Evolutionary conservation across 2,797 vertebrate species (phyloP).

Genomic region (Aulostomus chinensis): DNA sequence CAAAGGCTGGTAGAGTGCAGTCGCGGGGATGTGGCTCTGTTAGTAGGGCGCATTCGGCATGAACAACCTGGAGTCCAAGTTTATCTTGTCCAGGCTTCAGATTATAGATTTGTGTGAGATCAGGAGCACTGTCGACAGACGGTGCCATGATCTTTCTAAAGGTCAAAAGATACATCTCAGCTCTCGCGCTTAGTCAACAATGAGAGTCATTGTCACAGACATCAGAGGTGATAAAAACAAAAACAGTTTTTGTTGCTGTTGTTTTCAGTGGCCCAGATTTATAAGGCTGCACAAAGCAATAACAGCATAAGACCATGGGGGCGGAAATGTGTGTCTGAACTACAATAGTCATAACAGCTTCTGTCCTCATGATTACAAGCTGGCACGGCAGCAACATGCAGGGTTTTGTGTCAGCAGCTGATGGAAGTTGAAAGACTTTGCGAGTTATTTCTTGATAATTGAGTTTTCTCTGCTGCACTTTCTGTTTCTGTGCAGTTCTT

Average conservation of each 20-base stretch:
- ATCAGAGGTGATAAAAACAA: slow-evolving; percentile 52
- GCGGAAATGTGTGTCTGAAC: slow-evolving; percentile 41
- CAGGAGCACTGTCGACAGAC: slow-evolving; percentile 18
- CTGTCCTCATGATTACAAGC: slow-evolving; percentile 46
- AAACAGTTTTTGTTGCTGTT: slow-evolving; percentile 23
- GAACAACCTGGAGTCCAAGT: too few species aligned
- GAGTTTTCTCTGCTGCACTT: slow-evolving; percentile 1
- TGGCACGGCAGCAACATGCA: slow-evolving; percentile 9
- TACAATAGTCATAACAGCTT: slow-evolving; percentile 52
- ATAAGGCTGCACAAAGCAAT: slow-evolving; percentile 54
- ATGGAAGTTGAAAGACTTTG: slow-evolving; percentile 11
- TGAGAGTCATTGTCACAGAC: slow-evolving; percentile 51
- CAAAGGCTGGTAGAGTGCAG: too few species aligned
- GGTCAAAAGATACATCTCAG: slow-evolving; percentile 57
- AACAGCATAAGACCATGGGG: slow-evolving; percentile 46
- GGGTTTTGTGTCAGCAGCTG: slow-evolving; percentile 1
- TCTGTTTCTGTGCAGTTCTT: not conserved
- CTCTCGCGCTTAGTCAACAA: slow-evolving; percentile 69
- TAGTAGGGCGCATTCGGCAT: too few species aligned
- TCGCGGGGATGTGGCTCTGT: too few species aligned
- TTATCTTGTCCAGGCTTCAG: slow-evolving; percentile 20
- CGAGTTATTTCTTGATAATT: slow-evolving; percentile 6
- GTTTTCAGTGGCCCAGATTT: slow-evolving; percentile 54
- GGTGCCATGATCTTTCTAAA: slow-evolving; percentile 42
- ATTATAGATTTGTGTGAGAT: slow-evolving; percentile 28